A percentile compares a stretch with the other conserved stretches of the same genome.
phyloP scores from a whole-genome alignment of 1,140 invertebrate genomes.

The Chlorops oryzae region DNA sequence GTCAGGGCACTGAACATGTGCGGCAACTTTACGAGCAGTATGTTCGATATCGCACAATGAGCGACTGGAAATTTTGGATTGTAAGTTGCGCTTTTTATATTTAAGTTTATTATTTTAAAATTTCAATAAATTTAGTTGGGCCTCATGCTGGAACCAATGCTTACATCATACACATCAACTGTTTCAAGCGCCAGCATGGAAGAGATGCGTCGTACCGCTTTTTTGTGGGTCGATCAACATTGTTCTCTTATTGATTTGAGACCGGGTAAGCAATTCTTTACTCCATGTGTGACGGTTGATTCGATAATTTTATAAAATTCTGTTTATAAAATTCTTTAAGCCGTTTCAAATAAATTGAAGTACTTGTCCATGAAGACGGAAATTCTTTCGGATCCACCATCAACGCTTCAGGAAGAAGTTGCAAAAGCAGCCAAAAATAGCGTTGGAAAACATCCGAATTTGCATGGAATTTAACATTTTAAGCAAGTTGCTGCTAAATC shows the following conservation, averaged over 20 bases:
- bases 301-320: not conserved
- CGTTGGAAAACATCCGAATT: slow-evolving; percentile 41
- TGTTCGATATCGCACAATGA: slow-evolving; percentile 73
- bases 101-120: not conserved
- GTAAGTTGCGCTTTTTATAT: slow-evolving; percentile 50
- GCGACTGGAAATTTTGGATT: slow-evolving; percentile 99
- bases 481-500: too few species aligned
- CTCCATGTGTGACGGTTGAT: too few species aligned
- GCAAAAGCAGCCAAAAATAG: slow-evolving; percentile 39
- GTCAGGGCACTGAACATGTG: slow-evolving; percentile 83
- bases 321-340: slow-evolving; percentile 51
- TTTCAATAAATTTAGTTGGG: slow-evolving; percentile 91
- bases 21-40: slow-evolving; percentile 93
- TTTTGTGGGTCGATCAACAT: slow-evolving; percentile 92
- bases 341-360: slow-evolving; percentile 84
- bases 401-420: slow-evolving; percentile 80
- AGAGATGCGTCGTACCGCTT: slow-evolving; percentile 84
- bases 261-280: slow-evolving; percentile 63
- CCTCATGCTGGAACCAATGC: slow-evolving; percentile 77
- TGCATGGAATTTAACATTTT: slow-evolving; percentile 25
- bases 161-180: slow-evolving; percentile 82
- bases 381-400: slow-evolving; percentile 77
- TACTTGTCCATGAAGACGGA: slow-evolving; percentile 88
- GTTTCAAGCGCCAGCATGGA: slow-evolving; percentile 87
- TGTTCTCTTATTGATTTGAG: slow-evolving; percentile 89